Evolutionary conservation across 2,888 invertebrate species (phyloP).

Genomic region (Apeira syringaria): DNA sequence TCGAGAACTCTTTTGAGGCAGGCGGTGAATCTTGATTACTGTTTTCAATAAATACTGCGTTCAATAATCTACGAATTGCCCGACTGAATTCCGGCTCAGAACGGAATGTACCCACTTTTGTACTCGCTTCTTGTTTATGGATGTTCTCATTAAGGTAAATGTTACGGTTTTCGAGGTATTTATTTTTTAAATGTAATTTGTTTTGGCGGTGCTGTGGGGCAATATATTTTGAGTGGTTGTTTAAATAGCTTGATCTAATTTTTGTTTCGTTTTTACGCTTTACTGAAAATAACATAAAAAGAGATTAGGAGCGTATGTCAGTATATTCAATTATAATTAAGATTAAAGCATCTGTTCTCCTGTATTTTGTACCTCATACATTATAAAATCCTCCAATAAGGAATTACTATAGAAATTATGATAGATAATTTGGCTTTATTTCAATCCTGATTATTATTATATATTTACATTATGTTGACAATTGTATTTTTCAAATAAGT

Average conservation of each 20-base stretch:
- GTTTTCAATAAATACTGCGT: slow-evolving; percentile 21
- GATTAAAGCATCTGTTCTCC: too few relatives aligned
- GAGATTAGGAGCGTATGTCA: too few relatives aligned
- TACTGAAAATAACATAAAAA: too few relatives aligned
- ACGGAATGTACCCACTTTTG: slow-evolving; percentile 38
- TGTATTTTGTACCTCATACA: too few relatives aligned
- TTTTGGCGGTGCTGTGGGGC: slow-evolving; percentile 25
- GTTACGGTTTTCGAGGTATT: slow-evolving; percentile 51
- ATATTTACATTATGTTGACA: too few relatives aligned
- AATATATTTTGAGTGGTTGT: slow-evolving; percentile 19
- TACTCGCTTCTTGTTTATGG: slow-evolving; percentile 60
- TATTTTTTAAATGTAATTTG: slow-evolving; percentile 47
- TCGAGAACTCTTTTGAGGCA: too few relatives aligned
- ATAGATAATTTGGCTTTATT: too few relatives aligned
- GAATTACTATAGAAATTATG: too few relatives aligned
- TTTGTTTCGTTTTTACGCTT: not conserved
- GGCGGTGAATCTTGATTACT: slow-evolving; percentile 40
- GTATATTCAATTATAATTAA: too few relatives aligned
- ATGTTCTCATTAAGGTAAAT: slow-evolving; percentile 72
- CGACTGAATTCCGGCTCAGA: slow-evolving; percentile 46
- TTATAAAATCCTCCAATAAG: too few relatives aligned
- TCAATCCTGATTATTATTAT: too few relatives aligned
- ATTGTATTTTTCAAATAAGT: too few relatives aligned
- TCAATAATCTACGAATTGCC: slow-evolving; percentile 30
- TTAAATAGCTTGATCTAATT: slow-evolving; percentile 7